phyloP scores from a whole-genome alignment of 1,140 invertebrate species.

The Diorhabda sublineata region DNA sequence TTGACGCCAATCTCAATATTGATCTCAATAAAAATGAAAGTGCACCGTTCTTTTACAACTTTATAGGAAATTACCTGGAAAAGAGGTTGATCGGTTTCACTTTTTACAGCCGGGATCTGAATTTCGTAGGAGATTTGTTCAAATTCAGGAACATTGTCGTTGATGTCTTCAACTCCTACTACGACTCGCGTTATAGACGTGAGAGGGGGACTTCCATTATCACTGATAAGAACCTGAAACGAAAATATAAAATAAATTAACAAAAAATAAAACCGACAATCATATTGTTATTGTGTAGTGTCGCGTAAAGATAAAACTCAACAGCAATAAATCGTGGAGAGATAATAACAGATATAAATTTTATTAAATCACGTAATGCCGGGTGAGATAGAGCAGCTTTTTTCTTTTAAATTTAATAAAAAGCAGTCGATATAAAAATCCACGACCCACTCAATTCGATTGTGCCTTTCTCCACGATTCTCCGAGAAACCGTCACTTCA shows the following conservation, averaged over 20 bases:
- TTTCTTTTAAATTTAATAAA: no score
- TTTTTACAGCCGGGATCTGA: conserved; percentile 62
- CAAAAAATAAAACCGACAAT: no score
- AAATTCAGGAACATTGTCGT: conserved; percentile 81
- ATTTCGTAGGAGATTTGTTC: conserved; percentile 77
- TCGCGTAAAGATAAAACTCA: no score
- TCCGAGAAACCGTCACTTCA: no score
- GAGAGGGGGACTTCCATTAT: conserved; percentile 70
- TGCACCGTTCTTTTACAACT: not conserved
- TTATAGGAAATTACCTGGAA: conserved; percentile 55
- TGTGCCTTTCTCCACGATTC: no score
- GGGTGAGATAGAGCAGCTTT: no score
- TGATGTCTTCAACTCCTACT: conserved; percentile 76
- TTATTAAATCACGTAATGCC: no score
- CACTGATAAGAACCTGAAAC: conserved; percentile 67
- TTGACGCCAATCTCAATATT: not conserved
- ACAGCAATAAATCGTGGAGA: no score
- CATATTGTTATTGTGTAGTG: no score
- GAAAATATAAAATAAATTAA: conserved; percentile 4
- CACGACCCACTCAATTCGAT: no score
- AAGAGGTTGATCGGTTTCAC: conserved; percentile 53
- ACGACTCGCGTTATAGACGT: conserved; percentile 80
- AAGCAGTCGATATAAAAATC: no score
- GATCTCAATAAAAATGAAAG: not conserved
- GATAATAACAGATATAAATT: no score